Evolutionary conservation across 2,797 vertebrate genomes (phyloP).

Genomic region (Danio aesculapii): DNA sequence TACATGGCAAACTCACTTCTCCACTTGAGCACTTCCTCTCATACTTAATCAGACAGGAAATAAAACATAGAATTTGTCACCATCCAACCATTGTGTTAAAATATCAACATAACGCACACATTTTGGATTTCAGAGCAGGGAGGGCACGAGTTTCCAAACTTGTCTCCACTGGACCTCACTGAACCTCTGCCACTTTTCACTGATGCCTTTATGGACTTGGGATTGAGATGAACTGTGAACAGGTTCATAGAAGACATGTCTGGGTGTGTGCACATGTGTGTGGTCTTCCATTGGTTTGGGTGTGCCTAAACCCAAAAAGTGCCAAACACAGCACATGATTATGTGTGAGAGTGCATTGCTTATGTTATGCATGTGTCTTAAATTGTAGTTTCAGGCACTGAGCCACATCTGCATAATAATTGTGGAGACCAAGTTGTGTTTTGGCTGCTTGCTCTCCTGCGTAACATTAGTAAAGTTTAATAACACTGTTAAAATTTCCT

Average conservation of each 20-base stretch:
- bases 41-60: slow-evolving; percentile 65
- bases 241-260: slow-evolving; percentile 39
- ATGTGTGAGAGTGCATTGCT: slow-evolving; percentile 41
- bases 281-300: slow-evolving; percentile 49
- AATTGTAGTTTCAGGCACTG: slow-evolving; percentile 42
- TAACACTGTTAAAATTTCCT: slow-evolving; percentile 52
- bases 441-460: slow-evolving; percentile 25
- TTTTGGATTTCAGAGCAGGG: neutral
- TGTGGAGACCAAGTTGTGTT: slow-evolving; percentile 19
- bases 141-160: neutral
- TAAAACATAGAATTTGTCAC: slow-evolving; percentile 20
- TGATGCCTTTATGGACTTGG: neutral
- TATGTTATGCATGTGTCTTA: slow-evolving; percentile 22
- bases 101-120: neutral
- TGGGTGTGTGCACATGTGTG: slow-evolving; percentile 43
- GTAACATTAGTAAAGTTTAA: slow-evolving; percentile 57
- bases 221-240: slow-evolving; percentile 30
- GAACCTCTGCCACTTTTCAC: neutral
- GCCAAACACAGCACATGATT: slow-evolving; percentile 48
- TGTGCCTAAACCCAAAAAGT: slow-evolving; percentile 28
- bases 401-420: slow-evolving; percentile 45
- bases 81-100: slow-evolving; percentile 2
- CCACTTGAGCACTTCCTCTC: slow-evolving; percentile 19
- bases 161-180: neutral
- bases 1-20: slow-evolving; percentile 16